phyloP scores from a whole-genome alignment of 2,888 invertebrate species.

The Drosophila silvestris region DNA sequence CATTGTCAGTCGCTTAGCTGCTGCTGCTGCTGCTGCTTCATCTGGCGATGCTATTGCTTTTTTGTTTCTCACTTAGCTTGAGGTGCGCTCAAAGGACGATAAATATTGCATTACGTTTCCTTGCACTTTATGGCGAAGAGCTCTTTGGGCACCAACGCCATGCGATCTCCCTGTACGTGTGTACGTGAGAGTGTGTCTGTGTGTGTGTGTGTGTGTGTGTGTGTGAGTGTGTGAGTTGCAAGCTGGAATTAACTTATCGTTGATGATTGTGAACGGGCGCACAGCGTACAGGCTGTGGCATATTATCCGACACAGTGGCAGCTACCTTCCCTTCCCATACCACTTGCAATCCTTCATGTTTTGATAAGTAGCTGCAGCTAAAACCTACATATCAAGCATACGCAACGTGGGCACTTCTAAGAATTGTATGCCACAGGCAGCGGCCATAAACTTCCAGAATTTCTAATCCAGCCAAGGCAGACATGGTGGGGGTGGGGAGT shows the following conservation, averaged over 20 bases:
- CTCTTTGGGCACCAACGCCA: slow-evolving; percentile 11
- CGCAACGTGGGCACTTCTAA: slow-evolving; percentile 30
- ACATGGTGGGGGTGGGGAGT: background rate
- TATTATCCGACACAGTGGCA: slow-evolving; percentile 14
- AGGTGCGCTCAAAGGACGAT: slow-evolving; percentile 76
- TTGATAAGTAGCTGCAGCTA: slow-evolving; percentile 46
- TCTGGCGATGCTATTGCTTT: background rate
- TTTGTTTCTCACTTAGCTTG: slow-evolving; percentile 73
- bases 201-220: slow-evolving; percentile 3
- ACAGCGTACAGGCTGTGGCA: slow-evolving; percentile 20
- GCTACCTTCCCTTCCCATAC: background rate
- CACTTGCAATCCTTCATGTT: slow-evolving; percentile 29
- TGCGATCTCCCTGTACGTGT: background rate
- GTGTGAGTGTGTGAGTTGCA: slow-evolving; percentile 3
- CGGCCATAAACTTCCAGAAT: slow-evolving; percentile 36
- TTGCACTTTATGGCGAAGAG: slow-evolving; percentile 73
- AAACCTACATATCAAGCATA: slow-evolving; percentile 49
- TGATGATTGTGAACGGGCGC: slow-evolving; percentile 28
- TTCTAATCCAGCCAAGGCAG: slow-evolving; percentile 19
- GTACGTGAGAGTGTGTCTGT: background rate
- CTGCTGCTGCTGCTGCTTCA: background rate
- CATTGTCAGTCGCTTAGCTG: slow-evolving; percentile 27
- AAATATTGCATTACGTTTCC: slow-evolving; percentile 79
- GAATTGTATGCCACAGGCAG: slow-evolving; percentile 33
- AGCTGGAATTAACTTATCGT: slow-evolving; percentile 45